Evolutionary conservation across 2,888 invertebrate species (phyloP).

Genomic region (Patella depressa): DNA sequence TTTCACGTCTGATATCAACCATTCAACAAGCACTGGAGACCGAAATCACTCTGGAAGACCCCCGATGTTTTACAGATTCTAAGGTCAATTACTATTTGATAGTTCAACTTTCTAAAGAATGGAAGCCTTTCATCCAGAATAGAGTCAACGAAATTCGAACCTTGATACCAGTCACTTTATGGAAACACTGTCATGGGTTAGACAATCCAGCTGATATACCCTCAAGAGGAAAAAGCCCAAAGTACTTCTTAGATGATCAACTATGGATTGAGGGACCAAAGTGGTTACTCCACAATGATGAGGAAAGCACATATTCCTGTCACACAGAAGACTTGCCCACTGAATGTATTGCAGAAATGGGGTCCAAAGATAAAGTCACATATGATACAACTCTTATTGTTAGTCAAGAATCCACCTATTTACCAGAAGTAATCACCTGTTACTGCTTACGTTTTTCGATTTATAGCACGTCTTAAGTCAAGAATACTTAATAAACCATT

Average conservation of each 20-base stretch:
- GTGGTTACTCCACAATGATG: not conserved
- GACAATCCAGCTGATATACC: not conserved
- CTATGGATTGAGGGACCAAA: conserved; percentile 3
- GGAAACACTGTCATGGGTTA: not conserved
- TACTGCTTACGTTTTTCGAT: not conserved
- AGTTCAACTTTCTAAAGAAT: not conserved
- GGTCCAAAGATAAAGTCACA: not conserved
- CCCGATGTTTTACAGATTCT: not conserved
- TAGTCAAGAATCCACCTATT: not conserved
- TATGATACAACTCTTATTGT: not conserved
- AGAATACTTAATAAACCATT: no score
- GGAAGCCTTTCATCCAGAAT: not conserved
- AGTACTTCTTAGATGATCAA: not conserved
- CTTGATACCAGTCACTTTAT: not conserved
- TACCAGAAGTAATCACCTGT: not conserved
- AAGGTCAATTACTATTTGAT: not conserved
- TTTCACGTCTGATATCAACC: not conserved
- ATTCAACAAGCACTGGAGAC: not conserved
- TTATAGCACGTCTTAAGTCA: not conserved
- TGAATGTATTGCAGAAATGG: not conserved
- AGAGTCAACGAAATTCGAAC: conserved; percentile 8
- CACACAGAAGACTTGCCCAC: not conserved
- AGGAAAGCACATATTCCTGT: not conserved
- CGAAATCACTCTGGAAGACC: not conserved
- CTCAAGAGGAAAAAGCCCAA: not conserved